A percentile compares a stretch with the other conserved stretches of the same genome.
phyloP scores from a whole-genome alignment of 2,113 vertebrate genomes.

The Oxyura jamaicensis region DNA sequence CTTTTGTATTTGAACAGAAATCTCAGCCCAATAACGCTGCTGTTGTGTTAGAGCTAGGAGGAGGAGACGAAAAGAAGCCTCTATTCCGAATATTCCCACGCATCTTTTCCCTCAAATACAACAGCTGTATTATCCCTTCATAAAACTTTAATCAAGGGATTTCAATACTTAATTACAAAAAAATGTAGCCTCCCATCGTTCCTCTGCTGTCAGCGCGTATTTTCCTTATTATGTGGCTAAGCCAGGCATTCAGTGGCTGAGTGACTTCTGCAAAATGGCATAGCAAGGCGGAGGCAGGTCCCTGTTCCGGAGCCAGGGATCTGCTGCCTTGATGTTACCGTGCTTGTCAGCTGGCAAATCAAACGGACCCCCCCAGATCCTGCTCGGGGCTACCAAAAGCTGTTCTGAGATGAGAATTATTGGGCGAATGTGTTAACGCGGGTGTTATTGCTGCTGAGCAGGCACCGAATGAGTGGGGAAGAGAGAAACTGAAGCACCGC shows the following conservation, averaged over 20 bases:
- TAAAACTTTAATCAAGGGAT: conserved; percentile 50
- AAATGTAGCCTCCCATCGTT: not conserved
- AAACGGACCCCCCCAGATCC: not conserved
- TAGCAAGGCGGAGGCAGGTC: not conserved
- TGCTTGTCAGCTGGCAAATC: conserved; percentile 18
- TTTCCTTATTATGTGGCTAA: conserved; percentile 45
- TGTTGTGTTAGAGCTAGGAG: not conserved
- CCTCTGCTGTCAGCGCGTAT: conserved; percentile 35
- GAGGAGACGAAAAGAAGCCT: not conserved
- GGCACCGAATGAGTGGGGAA: not conserved
- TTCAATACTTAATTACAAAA: conserved; percentile 58
- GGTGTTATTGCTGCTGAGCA: not conserved
- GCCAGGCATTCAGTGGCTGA: not conserved
- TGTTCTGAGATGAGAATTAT: not conserved
- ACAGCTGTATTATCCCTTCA: conserved; percentile 22
- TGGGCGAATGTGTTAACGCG: not conserved
- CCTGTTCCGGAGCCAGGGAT: conserved; percentile 15
- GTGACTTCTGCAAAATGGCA: conserved; percentile 28
- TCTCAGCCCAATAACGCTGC: not conserved
- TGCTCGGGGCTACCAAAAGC: not conserved
- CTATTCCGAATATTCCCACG: conserved; percentile 56
- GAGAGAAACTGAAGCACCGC: not conserved
- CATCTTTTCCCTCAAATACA: conserved; percentile 20
- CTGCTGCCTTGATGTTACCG: not conserved
- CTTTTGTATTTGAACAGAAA: conserved; percentile 32